A percentile compares a stretch with the other conserved stretches of the same genome.
Evolutionary conservation across 2,888 invertebrate genomes (phyloP).

Genomic region (Ochropleura leucogaster): DNA sequence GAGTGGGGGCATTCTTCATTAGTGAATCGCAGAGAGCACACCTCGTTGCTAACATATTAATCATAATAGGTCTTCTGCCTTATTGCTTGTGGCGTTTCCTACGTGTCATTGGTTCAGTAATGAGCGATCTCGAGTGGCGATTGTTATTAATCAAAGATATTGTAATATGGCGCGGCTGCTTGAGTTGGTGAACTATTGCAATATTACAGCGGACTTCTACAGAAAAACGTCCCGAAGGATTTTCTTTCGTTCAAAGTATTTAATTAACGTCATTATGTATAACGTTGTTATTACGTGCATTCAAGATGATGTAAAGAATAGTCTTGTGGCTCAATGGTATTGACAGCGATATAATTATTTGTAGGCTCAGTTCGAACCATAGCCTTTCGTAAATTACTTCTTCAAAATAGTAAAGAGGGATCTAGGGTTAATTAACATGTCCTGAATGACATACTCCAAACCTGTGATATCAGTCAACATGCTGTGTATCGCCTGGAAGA

Average conservation of each 20-base stretch:
- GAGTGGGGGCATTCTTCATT: constrained; percentile 82
- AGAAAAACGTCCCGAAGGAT: constrained; percentile 3
- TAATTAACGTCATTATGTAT: background rate
- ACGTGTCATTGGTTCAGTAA: constrained; percentile 69
- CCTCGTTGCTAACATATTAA: constrained; percentile 79
- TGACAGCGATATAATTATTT: background rate
- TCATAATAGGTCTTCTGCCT: constrained; percentile 75
- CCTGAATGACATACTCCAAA: background rate
- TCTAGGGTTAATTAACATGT: background rate
- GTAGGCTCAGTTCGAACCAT: background rate
- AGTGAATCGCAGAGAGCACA: constrained; percentile 75
- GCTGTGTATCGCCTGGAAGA: too few species aligned
- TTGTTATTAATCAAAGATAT: constrained; percentile 68
- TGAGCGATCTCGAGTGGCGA: constrained; percentile 58
- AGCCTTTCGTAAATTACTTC: background rate
- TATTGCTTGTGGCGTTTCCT: constrained; percentile 71
- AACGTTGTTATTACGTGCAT: too few species aligned
- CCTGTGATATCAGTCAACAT: too few species aligned
- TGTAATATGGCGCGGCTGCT: constrained; percentile 38
- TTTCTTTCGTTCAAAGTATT: constrained; percentile 23
- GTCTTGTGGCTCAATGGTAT: background rate
- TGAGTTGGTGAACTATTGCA: constrained; percentile 15
- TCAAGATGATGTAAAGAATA: background rate
- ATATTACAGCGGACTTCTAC: constrained; percentile 7
- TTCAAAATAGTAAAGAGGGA: too few species aligned